These are phyloP conservation scores for Aquatica leii DNA, from an alignment of 2,888 invertebrate species.

Conservation along the genomic window DNA sequence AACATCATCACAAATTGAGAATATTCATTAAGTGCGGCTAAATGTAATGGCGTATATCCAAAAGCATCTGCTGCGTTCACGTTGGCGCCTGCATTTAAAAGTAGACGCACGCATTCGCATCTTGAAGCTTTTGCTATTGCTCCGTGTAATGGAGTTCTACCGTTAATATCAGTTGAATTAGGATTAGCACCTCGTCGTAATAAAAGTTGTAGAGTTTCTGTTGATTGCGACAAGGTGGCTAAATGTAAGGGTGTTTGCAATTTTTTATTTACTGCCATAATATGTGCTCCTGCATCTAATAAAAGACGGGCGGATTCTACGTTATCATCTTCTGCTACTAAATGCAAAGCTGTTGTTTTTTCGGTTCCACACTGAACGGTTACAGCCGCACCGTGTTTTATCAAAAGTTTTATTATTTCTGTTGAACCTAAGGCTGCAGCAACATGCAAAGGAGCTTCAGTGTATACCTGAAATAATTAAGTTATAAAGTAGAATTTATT, in stretches of 20 bases:
- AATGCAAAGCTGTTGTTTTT: conserved; percentile 82
- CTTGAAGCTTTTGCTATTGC: conserved; percentile 81
- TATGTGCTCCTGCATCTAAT: conserved; percentile 77
- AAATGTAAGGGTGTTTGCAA: conserved; percentile 86
- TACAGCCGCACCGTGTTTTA: conserved; percentile 82
- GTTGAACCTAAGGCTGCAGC: conserved; percentile 79
- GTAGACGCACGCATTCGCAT: conserved; percentile 73
- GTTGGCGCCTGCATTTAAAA: conserved; percentile 73
- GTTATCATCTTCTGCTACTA: conserved; percentile 89
- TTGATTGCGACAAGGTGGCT: conserved; percentile 81
- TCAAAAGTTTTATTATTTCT: conserved; percentile 74
- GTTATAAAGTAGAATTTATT: not conserved
- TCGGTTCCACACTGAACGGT: conserved; percentile 73
- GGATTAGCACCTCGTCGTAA: conserved; percentile 65
- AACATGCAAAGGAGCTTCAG: conserved; percentile 85
- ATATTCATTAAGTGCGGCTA: conserved; percentile 85
- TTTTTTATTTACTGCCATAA: conserved; percentile 77
- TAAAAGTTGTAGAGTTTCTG: conserved; percentile 77
- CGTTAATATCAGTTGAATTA: conserved; percentile 74
- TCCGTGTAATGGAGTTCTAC: conserved; percentile 81
- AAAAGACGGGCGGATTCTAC: conserved; percentile 78
- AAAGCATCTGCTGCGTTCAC: conserved; percentile 81
- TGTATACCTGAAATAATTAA: conserved; percentile 69
- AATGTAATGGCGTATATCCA: conserved; percentile 85
- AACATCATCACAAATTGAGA: conserved; percentile 77